A percentile compares a stretch with the other conserved stretches of the same genome.
Evolutionary conservation across 2,113 vertebrate genomes (phyloP).

Genomic region (Larimichthys crocea): DNA sequence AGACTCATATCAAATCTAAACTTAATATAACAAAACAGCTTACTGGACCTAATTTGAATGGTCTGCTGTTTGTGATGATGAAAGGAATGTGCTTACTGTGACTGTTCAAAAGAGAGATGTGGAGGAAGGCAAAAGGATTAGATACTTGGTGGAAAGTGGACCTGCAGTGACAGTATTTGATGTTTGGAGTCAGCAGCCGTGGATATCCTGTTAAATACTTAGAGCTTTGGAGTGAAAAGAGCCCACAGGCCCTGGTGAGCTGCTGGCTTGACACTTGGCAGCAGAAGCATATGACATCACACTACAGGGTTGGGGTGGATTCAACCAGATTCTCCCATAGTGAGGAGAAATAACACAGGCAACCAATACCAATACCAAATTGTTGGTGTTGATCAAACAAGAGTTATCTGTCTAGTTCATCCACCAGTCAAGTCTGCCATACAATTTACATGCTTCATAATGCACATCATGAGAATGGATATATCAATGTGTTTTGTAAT

Average conservation of each 20-base stretch:
- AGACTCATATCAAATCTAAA: no score
- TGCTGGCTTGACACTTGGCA: constrained; percentile 17
- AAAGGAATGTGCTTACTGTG: constrained; percentile 29
- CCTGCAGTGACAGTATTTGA: not conserved
- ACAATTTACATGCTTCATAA: not conserved
- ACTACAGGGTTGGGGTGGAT: not conserved
- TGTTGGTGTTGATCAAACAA: not conserved
- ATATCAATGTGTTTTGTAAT: not conserved
- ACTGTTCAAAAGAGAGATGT: constrained; percentile 17
- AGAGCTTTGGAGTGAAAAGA: constrained; percentile 55
- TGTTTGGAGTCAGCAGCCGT: constrained; percentile 41
- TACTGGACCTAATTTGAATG: no score
- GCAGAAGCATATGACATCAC: constrained; percentile 32
- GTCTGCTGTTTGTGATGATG: not conserved
- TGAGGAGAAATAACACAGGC: not conserved
- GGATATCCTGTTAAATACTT: constrained; percentile 50
- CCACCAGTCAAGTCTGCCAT: not conserved
- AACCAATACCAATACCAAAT: not conserved
- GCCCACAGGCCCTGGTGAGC: constrained; percentile 28
- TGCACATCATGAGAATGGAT: not conserved
- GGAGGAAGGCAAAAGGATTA: constrained; percentile 25
- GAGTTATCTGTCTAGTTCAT: not conserved
- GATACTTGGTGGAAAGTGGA: not conserved
- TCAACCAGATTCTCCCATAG: not conserved
- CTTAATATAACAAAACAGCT: no score